Evolutionary conservation across 2,113 vertebrate species (phyloP), one percentile per base, ranked within the genome.

Genomic region (Bos javanicus): DNA sequence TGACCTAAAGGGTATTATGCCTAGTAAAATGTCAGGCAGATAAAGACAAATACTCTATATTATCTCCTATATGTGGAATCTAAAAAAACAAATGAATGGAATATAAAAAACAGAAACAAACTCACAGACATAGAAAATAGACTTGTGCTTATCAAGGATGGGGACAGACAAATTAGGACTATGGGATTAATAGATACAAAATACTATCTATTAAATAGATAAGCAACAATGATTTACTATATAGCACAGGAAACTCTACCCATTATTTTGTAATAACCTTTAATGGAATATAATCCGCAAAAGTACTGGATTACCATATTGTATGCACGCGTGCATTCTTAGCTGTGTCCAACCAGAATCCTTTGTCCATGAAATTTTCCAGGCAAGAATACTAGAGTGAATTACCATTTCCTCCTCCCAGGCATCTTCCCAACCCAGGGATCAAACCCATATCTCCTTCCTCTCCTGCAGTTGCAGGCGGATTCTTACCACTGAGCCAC

Each of bases 401-500:
- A 36, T 71, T 71, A 36, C n/a, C 64, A 4, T 71, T n/a, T 71
- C 64, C 64, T 71, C 33, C 17, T 71, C 64, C 64, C 0, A 2
- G n/a, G 64, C 4, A 11, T 71, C n/a, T 71, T 71, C 2, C 64
- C n/a, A 21, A 21, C n/a, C 64, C n/a, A 36, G 64, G 64, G 64
- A 71, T 71, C n/a, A 36, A 71, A 71, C 64, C n/a, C n/a, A 10
- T 36, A 71, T 36, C 64, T 36, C 64, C n/a, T 36, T 36, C 17
- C 4, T 36, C 8, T 71, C n/a, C 17, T 71, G 64, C 17, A 71
- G 17, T 36, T n/a, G 17, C 64, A 71, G n/a, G 64, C 0, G 0
- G n/a, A 36, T 36, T 36, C 64, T 71, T 71, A 71, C n/a, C 64
- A 71, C 19, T 21, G n/a, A 71, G n/a, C 17, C n/a, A 71, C 7